Evolutionary conservation across 2,113 vertebrate species (phyloP).

Genomic region (Brachirus orientalis): DNA sequence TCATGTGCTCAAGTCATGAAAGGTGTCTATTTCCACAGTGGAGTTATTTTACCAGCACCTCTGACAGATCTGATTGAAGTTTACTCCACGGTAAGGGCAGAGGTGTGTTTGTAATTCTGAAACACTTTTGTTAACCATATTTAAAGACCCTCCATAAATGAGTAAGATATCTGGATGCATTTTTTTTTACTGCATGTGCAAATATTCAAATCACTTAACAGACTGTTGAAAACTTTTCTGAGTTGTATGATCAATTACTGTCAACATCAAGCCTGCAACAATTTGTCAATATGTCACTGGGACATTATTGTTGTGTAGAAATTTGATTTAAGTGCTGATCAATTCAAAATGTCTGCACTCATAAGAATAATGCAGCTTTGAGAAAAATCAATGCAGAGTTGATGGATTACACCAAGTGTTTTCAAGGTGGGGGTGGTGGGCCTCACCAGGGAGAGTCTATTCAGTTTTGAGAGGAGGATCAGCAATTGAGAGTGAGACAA

Average conservation of each 20-base stretch:
- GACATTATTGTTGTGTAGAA: background rate
- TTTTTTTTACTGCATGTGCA: background rate
- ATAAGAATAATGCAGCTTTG: background rate
- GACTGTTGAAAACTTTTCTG: background rate
- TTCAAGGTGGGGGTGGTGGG: background rate
- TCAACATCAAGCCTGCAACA: background rate
- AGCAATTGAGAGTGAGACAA: no score
- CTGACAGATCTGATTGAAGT: conserved; percentile 4
- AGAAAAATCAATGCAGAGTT: background rate
- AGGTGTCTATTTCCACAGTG: conserved; percentile 30
- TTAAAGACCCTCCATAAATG: no score
- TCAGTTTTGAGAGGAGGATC: no score
- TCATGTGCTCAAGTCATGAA: background rate
- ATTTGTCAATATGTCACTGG: background rate
- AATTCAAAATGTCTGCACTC: background rate
- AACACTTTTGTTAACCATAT: background rate
- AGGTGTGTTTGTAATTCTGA: background rate
- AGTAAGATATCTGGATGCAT: no score
- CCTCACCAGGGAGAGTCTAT: no score
- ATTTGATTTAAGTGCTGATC: background rate
- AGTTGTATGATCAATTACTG: background rate
- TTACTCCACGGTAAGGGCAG: background rate
- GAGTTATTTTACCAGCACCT: conserved; percentile 8
- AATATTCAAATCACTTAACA: background rate
- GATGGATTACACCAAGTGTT: background rate